Percentiles rank a stretch among this genome's conserved stretches.
phyloP scores from a whole-genome alignment of 2,113 vertebrate species.

The Prolemur simus region DNA sequence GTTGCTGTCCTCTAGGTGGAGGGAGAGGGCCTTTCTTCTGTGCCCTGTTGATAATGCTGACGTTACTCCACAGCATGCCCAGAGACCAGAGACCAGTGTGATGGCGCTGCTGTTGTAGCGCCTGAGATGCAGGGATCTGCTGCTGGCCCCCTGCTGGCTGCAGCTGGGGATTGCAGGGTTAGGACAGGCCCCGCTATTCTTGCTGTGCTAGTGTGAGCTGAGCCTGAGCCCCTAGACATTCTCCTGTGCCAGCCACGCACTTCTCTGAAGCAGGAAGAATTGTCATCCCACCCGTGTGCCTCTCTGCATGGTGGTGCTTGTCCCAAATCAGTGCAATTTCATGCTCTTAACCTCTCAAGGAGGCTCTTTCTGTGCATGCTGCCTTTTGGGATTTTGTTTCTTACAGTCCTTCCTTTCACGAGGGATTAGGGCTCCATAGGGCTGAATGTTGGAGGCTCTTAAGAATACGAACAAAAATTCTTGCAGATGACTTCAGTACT shows the following conservation, averaged over 20 bases:
- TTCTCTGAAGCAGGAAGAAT: background rate
- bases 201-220: background rate
- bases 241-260: too few relatives aligned
- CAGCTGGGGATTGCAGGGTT: background rate
- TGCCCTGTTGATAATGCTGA: background rate
- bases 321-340: background rate
- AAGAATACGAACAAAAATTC: background rate
- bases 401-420: background rate
- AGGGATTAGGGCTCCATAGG: background rate
- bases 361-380: background rate
- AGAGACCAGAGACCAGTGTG: background rate
- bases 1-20: background rate
- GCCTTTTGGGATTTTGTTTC: background rate
- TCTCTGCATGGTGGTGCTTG: background rate
- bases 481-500: background rate
- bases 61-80: background rate
- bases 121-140: background rate
- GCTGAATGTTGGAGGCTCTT: background rate
- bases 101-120: background rate
- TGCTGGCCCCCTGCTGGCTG: background rate
- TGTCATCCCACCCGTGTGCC: background rate
- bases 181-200: background rate
- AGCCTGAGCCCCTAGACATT: rapidly evolving
- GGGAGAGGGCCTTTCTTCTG: background rate
- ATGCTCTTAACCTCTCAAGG: background rate